Conservation (phyloP, 2,797 vertebrate genomes). For the Danio choprae region DNA sequence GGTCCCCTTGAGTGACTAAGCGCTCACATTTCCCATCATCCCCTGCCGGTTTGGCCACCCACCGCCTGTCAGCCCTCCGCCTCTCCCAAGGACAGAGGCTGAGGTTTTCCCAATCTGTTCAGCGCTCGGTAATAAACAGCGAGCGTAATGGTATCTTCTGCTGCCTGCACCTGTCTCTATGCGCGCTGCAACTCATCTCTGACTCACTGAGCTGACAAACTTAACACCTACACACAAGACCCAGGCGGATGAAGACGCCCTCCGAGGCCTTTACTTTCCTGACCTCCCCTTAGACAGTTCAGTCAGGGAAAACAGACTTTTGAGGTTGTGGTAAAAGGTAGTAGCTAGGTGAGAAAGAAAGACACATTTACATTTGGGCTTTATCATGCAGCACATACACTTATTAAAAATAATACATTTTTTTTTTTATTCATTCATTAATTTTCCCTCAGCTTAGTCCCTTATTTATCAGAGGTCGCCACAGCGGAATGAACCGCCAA, state of each 20-base stretch:
- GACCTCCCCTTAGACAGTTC: conserved; percentile 26
- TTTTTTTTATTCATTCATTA: no score
- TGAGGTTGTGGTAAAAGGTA: conserved; percentile 54
- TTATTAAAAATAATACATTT: no score
- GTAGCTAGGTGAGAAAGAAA: conserved; percentile 12
- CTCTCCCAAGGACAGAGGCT: conserved; percentile 26
- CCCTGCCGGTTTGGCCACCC: conserved; percentile 8
- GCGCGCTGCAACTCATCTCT: conserved; percentile 41
- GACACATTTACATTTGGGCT: no score
- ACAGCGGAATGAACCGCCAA: no score
- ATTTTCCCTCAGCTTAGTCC: no score
- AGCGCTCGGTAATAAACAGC: conserved; percentile 9
- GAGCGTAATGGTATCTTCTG: conserved; percentile 17
- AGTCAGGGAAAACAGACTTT: conserved; percentile 19
- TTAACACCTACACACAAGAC: conserved; percentile 12
- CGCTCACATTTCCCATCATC: conserved; percentile 11
- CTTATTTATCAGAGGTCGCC: no score
- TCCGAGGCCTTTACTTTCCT: conserved; percentile 12
- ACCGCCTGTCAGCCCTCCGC: conserved; percentile 12
- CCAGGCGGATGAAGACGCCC: conserved; percentile 9
- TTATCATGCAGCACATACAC: no score
- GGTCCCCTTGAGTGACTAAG: conserved; percentile 17
- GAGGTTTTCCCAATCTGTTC: conserved; percentile 43
- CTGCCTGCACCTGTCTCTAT: conserved; percentile 28
- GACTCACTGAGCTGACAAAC: conserved; percentile 34